Percentiles rank a stretch among this genome's conserved stretches.
Evolutionary conservation across 2,113 vertebrate genomes (phyloP).

Genomic region (pig (Sus scrofa)): T2T-Sscrofa CM000815.6:103819501-103820000

Average conservation of each 20-base stretch:
- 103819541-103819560: too few relatives aligned
- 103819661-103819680: neutral
- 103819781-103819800: neutral
- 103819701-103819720: neutral
- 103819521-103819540: too few relatives aligned
- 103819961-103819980: neutral
- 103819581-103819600: too few relatives aligned
- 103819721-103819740: neutral
- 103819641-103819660: neutral
- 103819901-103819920: neutral
- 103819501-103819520: too few relatives aligned
- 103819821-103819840: neutral
- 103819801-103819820: neutral
- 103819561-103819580: too few relatives aligned
- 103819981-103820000: neutral
- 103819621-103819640: neutral
- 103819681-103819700: neutral
- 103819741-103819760: conserved; percentile 23
- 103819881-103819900: neutral
- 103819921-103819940: neutral
- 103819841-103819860: neutral
- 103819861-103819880: neutral
- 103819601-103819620: too few relatives aligned
- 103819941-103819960: neutral
- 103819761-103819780: neutral